Evolutionary conservation across 2,113 vertebrate species (phyloP), one percentile per base, ranked within the genome.

Genomic region (Perca fluviatilis): DNA sequence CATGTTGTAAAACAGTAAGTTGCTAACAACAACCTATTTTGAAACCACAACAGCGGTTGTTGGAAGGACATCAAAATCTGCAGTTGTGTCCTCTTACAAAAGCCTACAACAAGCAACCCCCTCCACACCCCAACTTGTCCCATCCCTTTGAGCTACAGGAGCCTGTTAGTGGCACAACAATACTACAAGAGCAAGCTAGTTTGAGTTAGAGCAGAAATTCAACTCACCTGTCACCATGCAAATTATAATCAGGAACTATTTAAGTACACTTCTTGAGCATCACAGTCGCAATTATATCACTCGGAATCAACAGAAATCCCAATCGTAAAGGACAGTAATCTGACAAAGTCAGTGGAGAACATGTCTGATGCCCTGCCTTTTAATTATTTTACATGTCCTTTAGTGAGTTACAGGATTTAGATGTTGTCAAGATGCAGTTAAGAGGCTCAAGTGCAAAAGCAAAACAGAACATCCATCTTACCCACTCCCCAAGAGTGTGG

Each of bases 401-500:
- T 14, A 21, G 16, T 10, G 8, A 57, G 49, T 43, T 76, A 5
- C 8, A 68, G 62, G 46, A 19, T 77, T 25, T 27, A 43, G n/a
- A 65, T 63, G 40, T n/a, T 25, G n/a, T 53, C 54, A 86, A 67
- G 58, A 80, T 72, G 75, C 73, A 68, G 16, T 46, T 9, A 47
- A 61, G 13, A 68, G 9, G 40, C 4, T 68, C 9, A 18, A 40
- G 23, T 58, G 13, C 21, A 64, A 58, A 89, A 57, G 19, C 25
- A 73, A 9, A 82, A 7, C 14, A 61, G n/a, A 73, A n/a, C 13
- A 60, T 84, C 16, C 23, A 69, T 79, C 94, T 93, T 92, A 95
- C 94, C 94, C 92, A 93, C 60, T 90, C 87, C 33, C 94, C 94
- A 15, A 95, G 66, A 43, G 72, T 82, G 63, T 94, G 92, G 84